A percentile compares a stretch with the other conserved stretches of the same genome.
phyloP scores from a whole-genome alignment of 1,140 invertebrate species.

The Panonychus citri region DNA sequence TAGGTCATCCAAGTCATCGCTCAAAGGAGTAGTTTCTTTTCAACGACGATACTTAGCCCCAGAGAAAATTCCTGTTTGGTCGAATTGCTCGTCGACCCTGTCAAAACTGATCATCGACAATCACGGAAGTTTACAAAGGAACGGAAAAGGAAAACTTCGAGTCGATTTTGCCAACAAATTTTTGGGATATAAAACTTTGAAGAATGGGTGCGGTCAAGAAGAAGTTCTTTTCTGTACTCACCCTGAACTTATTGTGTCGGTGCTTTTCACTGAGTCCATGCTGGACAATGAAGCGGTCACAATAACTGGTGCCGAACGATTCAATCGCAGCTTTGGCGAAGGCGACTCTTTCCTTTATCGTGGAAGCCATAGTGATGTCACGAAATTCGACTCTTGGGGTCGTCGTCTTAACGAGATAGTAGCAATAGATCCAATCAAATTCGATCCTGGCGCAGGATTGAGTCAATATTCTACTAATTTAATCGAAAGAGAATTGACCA shows the following conservation, averaged over 20 bases:
- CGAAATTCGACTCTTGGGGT: neutral
- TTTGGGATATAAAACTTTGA: conserved; percentile 68
- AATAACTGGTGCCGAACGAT: conserved; percentile 39
- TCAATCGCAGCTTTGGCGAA: conserved; percentile 59
- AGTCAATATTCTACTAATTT: conserved; percentile 21
- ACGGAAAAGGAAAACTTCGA: conserved; percentile 61
- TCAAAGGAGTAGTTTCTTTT: too few species aligned
- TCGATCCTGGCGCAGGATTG: conserved; percentile 10
- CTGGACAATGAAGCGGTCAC: conserved; percentile 57
- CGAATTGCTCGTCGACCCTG: too few species aligned
- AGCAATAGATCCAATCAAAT: conserved; percentile 28
- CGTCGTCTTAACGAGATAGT: neutral
- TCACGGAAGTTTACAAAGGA: conserved; percentile 55
- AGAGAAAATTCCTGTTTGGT: too few species aligned
- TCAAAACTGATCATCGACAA: conserved; percentile 48
- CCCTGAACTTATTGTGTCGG: conserved; percentile 68
- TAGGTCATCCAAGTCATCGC: too few species aligned
- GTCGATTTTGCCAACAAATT: conserved; percentile 84
- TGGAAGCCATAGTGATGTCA: neutral
- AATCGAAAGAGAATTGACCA: conserved; percentile 51
- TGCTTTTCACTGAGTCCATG: conserved; percentile 65
- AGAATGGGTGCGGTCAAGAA: conserved; percentile 49
- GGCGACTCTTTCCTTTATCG: conserved; percentile 42
- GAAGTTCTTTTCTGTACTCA: conserved; percentile 90
- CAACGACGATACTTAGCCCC: too few species aligned